Evolutionary conservation across 2,888 invertebrate species (phyloP).

Genomic region (Eilema depressum): DNA sequence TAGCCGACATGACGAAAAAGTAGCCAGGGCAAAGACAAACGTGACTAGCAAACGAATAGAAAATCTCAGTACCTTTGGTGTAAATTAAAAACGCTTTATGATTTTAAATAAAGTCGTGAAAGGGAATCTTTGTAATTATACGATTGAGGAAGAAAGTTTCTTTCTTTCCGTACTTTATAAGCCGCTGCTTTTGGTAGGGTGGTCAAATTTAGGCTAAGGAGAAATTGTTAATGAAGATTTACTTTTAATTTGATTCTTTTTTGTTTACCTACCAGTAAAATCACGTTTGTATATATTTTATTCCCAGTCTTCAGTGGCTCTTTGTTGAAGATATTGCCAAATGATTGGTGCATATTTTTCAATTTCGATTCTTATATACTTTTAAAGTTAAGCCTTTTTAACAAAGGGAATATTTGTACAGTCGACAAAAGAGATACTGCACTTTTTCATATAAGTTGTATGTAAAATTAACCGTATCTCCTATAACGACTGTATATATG

Average conservation of each 20-base stretch:
- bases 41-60: constrained; percentile 66
- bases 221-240: neutral
- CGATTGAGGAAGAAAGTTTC: constrained; percentile 26
- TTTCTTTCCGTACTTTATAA: constrained; percentile 1
- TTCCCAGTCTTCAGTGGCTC: no score
- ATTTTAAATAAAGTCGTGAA: constrained; percentile 38
- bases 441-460: no score
- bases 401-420: neutral
- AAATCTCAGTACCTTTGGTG: constrained; percentile 46
- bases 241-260: neutral
- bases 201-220: neutral
- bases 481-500: no score
- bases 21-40: constrained; percentile 55
- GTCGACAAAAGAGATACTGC: no score
- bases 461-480: no score
- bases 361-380: no score
- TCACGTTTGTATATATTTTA: no score
- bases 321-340: no score
- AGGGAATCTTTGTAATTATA: constrained; percentile 30
- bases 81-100: constrained; percentile 45
- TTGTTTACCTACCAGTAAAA: no score
- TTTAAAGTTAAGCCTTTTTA: neutral
- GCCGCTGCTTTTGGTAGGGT: neutral
- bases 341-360: no score
- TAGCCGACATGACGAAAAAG: constrained; percentile 67